These are phyloP conservation scores for Peromyscus californicus DNA, from an alignment of 2,113 vertebrate genomes.

Conservation along the genomic window DNA sequence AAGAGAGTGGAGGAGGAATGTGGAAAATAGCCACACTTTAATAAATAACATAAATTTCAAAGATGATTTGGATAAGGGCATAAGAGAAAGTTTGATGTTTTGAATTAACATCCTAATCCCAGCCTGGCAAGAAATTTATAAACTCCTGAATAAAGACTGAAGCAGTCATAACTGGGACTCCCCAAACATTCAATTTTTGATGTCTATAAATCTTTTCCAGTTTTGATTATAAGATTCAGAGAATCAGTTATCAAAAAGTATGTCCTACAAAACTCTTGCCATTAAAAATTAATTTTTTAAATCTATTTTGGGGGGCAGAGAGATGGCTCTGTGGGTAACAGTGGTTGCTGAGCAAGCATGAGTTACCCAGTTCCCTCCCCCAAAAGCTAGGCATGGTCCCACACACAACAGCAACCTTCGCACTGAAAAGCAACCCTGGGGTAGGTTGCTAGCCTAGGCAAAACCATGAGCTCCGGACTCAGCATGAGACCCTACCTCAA, in stretches of 20 bases:
- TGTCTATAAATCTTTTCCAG: conserved; percentile 33
- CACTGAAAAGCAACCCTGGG: neutral
- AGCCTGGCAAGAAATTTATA: conserved; percentile 32
- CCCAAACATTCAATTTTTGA: conserved; percentile 34
- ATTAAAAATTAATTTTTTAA: conserved; percentile 7
- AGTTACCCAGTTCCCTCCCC: neutral
- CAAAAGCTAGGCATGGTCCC: no score
- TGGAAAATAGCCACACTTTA: neutral
- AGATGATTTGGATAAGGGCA: neutral
- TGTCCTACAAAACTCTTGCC: conserved; percentile 6
- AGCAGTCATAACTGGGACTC: neutral
- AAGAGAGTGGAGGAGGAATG: neutral
- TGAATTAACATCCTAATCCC: conserved; percentile 13
- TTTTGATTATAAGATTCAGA: conserved; percentile 44
- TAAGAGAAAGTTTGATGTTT: conserved; percentile 46
- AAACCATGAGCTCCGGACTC: neutral
- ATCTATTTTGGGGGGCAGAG: conserved; percentile 9
- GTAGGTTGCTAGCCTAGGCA: neutral
- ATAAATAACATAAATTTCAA: conserved; percentile 3
- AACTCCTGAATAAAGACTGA: conserved; percentile 54
- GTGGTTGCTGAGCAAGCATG: neutral
- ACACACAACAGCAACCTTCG: neutral
- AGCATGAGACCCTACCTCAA: neutral
- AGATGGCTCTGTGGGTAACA: neutral
- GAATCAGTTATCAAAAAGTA: conserved; percentile 46